Evolutionary conservation across 2,113 vertebrate species (phyloP).

Genomic region (Lanius collurio): DNA sequence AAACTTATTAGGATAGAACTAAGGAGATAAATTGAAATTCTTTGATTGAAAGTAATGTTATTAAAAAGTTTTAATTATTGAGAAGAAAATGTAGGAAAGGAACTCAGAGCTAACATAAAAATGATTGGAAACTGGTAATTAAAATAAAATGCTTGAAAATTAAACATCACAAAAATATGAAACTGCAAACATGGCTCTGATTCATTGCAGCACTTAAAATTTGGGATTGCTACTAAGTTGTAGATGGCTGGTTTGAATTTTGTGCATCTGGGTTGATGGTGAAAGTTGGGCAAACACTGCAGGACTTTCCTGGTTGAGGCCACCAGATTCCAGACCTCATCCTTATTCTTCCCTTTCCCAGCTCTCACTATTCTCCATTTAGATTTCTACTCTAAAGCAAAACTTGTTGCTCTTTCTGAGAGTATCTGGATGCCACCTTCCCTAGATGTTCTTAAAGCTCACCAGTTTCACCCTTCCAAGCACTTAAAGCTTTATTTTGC

Average conservation of each 20-base stretch:
- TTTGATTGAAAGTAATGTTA: constrained; percentile 65
- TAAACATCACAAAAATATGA: constrained; percentile 54
- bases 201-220: constrained; percentile 15
- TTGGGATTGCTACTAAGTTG: background rate
- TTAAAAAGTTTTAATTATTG: constrained; percentile 71
- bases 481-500: background rate
- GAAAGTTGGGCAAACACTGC: background rate
- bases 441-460: background rate
- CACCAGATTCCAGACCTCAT: background rate
- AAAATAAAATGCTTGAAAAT: constrained; percentile 65
- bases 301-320: background rate
- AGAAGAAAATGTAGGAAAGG: constrained; percentile 50
- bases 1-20: constrained; percentile 38
- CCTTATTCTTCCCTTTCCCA: background rate
- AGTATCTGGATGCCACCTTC: background rate
- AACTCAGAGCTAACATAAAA: constrained; percentile 68
- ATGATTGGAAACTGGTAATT: constrained; percentile 63
- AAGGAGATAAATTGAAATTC: constrained; percentile 60
- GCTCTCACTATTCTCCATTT: background rate
- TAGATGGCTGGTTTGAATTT: background rate
- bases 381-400: background rate
- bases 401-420: background rate
- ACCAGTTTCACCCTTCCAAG: background rate
- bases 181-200: constrained; percentile 14
- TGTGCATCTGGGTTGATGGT: background rate